phyloP scores from a whole-genome alignment of 2,113 vertebrate genomes.

The Hucho hucho region DNA sequence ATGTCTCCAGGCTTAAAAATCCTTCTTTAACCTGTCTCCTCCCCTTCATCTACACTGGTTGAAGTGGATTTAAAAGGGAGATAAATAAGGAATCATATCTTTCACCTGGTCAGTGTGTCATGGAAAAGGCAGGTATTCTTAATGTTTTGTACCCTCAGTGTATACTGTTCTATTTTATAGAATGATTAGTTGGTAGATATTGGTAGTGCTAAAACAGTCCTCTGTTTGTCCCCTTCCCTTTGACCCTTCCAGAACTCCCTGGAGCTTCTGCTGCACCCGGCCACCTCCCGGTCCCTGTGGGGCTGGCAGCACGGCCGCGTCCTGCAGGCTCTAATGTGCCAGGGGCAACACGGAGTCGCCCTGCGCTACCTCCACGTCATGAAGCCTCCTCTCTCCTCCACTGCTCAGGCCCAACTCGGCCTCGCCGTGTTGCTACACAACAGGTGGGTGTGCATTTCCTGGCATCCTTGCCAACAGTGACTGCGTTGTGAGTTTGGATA shows the following conservation, averaged over 20 bases:
- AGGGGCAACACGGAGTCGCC: conserved; percentile 82
- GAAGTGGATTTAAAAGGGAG: no score
- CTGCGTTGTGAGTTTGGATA: neutral
- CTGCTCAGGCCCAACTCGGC: conserved; percentile 79
- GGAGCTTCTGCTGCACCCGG: conserved; percentile 87
- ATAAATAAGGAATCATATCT: no score
- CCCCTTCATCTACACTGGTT: no score
- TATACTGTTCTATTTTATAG: no score
- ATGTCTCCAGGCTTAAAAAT: no score
- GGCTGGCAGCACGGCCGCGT: conserved; percentile 88
- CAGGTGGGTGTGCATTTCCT: conserved; percentile 66
- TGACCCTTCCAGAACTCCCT: conserved; percentile 79
- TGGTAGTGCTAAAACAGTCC: no score
- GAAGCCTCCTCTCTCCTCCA: conserved; percentile 78
- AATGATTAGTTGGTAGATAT: no score
- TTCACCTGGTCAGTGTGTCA: no score
- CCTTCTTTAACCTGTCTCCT: no score
- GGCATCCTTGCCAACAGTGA: no score
- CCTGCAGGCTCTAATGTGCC: conserved; percentile 87
- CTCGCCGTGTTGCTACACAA: conserved; percentile 90
- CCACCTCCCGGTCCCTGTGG: conserved; percentile 78
- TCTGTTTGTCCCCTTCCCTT: neutral
- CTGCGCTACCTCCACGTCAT: conserved; percentile 86
- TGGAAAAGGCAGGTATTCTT: no score
- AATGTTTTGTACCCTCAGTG: no score